A percentile compares a stretch with the other conserved stretches of the same genome.
phyloP scores from a whole-genome alignment of 2,888 invertebrate species.

The Lucinisca nassula region DNA sequence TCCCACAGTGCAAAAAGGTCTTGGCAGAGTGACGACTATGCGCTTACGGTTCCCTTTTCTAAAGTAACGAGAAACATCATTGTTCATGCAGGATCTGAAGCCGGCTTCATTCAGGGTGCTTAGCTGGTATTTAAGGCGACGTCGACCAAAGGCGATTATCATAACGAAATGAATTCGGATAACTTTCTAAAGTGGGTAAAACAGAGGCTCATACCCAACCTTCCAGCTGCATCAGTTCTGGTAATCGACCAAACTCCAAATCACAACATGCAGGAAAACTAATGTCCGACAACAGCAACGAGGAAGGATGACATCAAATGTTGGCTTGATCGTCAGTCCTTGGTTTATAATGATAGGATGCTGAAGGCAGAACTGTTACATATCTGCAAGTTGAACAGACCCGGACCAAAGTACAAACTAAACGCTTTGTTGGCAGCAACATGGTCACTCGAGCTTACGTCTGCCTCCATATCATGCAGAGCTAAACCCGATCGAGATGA shows the following conservation, averaged over 20 bases:
- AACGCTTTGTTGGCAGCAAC: conserved; percentile 8
- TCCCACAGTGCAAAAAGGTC: neutral
- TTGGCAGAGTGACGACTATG: neutral
- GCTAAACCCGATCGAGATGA: conserved; percentile 33
- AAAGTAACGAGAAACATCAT: conserved; percentile 16
- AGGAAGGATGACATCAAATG: conserved; percentile 31
- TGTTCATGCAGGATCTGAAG: conserved; percentile 32
- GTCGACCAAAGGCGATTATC: conserved; percentile 39
- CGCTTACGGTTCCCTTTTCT: neutral
- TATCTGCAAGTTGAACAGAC: conserved; percentile 6
- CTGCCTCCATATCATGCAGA: conserved; percentile 33
- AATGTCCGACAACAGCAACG: conserved; percentile 24
- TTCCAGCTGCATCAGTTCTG: conserved; percentile 3
- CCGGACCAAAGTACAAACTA: neutral
- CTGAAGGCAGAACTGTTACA: conserved; percentile 32
- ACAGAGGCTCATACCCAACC: conserved; percentile 37
- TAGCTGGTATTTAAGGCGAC: conserved; percentile 26
- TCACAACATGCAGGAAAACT: conserved; percentile 30
- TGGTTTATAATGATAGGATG: conserved; percentile 3
- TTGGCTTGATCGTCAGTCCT: conserved; percentile 14
- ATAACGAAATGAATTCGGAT: conserved; percentile 36
- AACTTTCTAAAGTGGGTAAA: conserved; percentile 39
- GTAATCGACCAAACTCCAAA: conserved; percentile 39
- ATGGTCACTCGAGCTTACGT: conserved; percentile 26
- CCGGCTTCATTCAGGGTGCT: conserved; percentile 18